Percentiles rank a stretch among this genome's conserved stretches.
Evolutionary conservation across 2,888 invertebrate genomes (phyloP).

Genomic region (Platerodrilus igneus): DNA sequence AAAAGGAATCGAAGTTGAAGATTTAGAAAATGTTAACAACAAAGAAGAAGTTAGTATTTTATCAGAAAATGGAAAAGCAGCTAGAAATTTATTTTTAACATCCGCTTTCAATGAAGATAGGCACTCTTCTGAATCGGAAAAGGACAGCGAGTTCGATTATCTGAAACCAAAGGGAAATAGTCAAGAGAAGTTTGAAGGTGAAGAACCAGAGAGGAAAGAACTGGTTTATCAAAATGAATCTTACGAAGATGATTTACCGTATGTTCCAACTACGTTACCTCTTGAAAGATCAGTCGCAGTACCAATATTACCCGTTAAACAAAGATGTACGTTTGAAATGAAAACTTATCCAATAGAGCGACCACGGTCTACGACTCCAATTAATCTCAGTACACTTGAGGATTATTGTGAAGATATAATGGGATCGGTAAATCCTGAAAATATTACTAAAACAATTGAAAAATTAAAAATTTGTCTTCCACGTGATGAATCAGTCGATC

Average conservation of each 20-base stretch:
- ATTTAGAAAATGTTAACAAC: not conserved
- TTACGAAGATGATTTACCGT: conserved; percentile 79
- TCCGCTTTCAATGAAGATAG: conserved; percentile 46
- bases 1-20: conserved; percentile 4
- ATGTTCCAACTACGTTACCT: conserved; percentile 85
- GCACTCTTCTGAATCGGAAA: conserved; percentile 67
- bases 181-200: conserved; percentile 46
- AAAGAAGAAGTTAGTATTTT: conserved; percentile 13
- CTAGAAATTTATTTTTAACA: conserved; percentile 26
- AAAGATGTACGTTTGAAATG: conserved; percentile 58
- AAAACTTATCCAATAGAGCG: conserved; percentile 69
- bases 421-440: conserved; percentile 37
- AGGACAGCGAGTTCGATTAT: conserved; percentile 58
- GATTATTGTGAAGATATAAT: conserved; percentile 57
- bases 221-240: conserved; percentile 77
- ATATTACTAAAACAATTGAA: conserved; percentile 48
- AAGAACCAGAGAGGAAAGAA: conserved; percentile 68
- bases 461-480: conserved; percentile 69
- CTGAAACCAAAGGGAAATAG: conserved; percentile 42
- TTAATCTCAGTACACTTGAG: conserved; percentile 65
- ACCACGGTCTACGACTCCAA: conserved; percentile 69
- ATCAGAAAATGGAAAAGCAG: conserved; percentile 9
- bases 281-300: conserved; percentile 77
- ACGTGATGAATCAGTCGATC: conserved; percentile 51
- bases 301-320: conserved; percentile 75